Percentiles rank a stretch among this genome's conserved stretches.
phyloP scores from a whole-genome alignment of 2,113 vertebrate genomes.

The Acrocephalus kingi region DNA sequence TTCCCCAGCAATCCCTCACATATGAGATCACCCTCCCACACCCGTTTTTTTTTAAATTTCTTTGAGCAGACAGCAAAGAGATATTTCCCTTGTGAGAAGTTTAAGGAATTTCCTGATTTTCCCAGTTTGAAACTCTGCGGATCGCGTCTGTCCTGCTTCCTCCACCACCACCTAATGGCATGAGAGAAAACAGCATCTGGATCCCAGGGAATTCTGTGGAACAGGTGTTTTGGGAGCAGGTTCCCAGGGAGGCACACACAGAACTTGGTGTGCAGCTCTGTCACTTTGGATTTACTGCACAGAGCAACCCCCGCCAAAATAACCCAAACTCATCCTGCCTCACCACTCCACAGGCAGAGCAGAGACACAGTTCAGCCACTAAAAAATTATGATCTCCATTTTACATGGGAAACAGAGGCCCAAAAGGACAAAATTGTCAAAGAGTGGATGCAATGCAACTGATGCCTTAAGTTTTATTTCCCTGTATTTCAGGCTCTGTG shows the following conservation, averaged over 20 bases:
- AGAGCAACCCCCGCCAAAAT: background rate
- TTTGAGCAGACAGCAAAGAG: background rate
- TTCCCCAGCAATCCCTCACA: background rate
- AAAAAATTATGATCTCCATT: background rate
- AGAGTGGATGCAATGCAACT: background rate
- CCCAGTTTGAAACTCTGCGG: background rate
- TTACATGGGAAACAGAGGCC: background rate
- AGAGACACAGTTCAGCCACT: background rate
- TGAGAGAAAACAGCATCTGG: background rate
- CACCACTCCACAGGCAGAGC: background rate
- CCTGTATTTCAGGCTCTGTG: background rate
- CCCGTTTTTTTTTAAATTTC: rapidly evolving
- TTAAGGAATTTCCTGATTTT: background rate
- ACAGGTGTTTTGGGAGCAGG: rapidly evolving
- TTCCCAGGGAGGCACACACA: rapidly evolving
- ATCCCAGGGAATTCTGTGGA: rapidly evolving
- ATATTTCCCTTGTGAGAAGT: background rate
- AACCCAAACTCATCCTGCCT: background rate
- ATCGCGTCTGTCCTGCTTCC: background rate
- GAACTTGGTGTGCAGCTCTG: background rate
- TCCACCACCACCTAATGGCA: constrained; percentile 42
- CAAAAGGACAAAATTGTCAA: background rate
- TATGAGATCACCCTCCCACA: rapidly evolving
- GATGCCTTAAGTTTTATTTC: background rate
- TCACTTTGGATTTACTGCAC: rapidly evolving